A percentile compares a stretch with the other conserved stretches of the same genome.
Conservation (phyloP, 92 coral and sea anemone genomes). For the Actinernus sp. region DNA sequence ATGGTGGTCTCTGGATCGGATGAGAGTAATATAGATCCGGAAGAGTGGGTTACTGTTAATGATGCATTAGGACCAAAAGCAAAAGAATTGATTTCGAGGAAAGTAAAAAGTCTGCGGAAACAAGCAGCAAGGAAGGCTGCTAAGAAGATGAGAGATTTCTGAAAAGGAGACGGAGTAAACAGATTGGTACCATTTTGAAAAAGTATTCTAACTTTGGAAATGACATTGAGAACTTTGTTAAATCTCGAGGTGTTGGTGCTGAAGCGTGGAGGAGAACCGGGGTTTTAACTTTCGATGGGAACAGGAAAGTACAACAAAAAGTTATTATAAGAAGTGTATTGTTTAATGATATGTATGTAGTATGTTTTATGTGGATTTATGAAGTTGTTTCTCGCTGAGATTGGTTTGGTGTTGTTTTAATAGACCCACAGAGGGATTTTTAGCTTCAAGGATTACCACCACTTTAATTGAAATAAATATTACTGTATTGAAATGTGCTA, state of each 20-base stretch:
- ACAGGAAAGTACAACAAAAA: constrained; percentile 9
- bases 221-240: constrained; percentile 21
- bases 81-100: constrained; percentile 16
- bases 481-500: too few relatives aligned
- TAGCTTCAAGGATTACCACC: too few relatives aligned
- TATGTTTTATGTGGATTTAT: too few relatives aligned
- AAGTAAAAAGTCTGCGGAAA: constrained; percentile 7
- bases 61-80: constrained; percentile 14
- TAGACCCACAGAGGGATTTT: too few relatives aligned
- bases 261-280: constrained; percentile 14
- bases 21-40: constrained; percentile 36
- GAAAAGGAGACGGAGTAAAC: constrained; percentile 12
- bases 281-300: too few relatives aligned
- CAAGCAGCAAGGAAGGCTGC: constrained; percentile 14
- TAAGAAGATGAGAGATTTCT: constrained; percentile 25
- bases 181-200: too few relatives aligned
- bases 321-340: too few relatives aligned
- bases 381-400: too few relatives aligned
- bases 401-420: too few relatives aligned
- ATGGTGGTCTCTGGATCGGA: constrained; percentile 29
- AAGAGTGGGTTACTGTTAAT: constrained; percentile 37
- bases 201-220: too few relatives aligned
- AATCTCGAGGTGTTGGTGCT: constrained; percentile 10
- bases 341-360: too few relatives aligned
- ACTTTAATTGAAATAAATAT: too few relatives aligned